phyloP scores from a whole-genome alignment of 2,113 vertebrate genomes.

The Pelecanus crispus region DNA sequence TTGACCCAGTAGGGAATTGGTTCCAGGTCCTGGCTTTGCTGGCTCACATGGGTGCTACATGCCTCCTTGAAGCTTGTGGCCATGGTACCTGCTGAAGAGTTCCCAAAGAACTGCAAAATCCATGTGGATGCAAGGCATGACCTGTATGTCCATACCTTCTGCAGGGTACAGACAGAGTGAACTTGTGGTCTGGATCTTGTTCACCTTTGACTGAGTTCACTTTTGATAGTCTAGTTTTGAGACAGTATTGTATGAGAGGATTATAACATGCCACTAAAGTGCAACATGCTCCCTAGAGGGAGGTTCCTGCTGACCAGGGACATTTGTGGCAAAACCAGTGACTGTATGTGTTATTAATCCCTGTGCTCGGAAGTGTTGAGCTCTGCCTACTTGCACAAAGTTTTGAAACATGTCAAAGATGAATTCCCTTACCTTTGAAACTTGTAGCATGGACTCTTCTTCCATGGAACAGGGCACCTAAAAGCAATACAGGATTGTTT shows the following conservation, averaged over 20 bases:
- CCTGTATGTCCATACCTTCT: not conserved
- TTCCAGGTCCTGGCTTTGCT: not conserved
- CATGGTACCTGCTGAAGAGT: not conserved
- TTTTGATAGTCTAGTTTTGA: not conserved
- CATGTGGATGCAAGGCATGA: not conserved
- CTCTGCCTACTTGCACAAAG: not conserved
- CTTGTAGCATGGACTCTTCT: not conserved
- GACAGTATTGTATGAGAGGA: not conserved
- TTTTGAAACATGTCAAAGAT: not conserved
- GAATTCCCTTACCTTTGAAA: not conserved
- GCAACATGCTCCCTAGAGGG: not conserved
- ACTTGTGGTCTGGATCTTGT: not conserved
- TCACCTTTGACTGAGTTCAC: not conserved
- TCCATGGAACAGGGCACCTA: not conserved
- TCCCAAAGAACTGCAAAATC: not conserved
- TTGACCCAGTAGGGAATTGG: not conserved
- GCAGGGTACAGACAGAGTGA: not conserved
- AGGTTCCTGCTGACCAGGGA: not conserved
- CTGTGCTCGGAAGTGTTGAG: not conserved
- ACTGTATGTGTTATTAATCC: not conserved
- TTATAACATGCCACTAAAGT: not conserved
- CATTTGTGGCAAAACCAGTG: not conserved
- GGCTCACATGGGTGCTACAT: accelerated
- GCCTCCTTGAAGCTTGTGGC: not conserved
- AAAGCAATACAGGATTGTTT: not conserved